Evolutionary conservation across 2,888 invertebrate species (phyloP).

Genomic region (Sesia bembeciformis): DNA sequence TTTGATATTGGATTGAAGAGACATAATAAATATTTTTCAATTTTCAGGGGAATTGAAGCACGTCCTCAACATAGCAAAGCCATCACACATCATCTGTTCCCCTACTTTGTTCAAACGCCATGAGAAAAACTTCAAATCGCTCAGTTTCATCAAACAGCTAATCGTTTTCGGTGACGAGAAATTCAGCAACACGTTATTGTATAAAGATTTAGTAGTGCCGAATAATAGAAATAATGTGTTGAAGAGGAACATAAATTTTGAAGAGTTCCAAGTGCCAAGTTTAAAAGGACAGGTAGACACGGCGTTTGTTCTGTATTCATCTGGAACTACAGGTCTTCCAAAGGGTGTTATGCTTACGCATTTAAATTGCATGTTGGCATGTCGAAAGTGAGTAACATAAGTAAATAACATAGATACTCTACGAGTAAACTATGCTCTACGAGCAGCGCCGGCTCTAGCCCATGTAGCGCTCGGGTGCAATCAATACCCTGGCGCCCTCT

Average conservation of each 20-base stretch:
- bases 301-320: constrained; percentile 44
- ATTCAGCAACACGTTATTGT: constrained; percentile 19
- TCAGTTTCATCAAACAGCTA: constrained; percentile 25
- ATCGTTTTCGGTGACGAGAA: constrained; percentile 36
- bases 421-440: background rate
- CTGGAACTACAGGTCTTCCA: constrained; percentile 54
- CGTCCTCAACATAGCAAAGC: constrained; percentile 39
- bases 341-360: constrained; percentile 56
- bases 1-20: too few species aligned
- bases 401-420: too few species aligned
- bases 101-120: constrained; percentile 31
- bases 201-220: constrained; percentile 25
- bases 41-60: constrained; percentile 45
- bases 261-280: constrained; percentile 31
- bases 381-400: constrained; percentile 29
- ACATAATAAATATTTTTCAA: constrained; percentile 6
- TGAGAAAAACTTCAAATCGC: constrained; percentile 18
- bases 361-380: constrained; percentile 26
- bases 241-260: constrained; percentile 24
- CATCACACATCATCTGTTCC: constrained; percentile 40
- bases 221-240: constrained; percentile 3
- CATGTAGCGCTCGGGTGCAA: too few species aligned
- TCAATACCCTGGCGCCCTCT: too few species aligned
- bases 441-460: too few species aligned
- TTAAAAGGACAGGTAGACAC: constrained; percentile 36